Evolutionary conservation across 2,888 invertebrate genomes (phyloP).

Genomic region (Perizoma flavofasciatum): DNA sequence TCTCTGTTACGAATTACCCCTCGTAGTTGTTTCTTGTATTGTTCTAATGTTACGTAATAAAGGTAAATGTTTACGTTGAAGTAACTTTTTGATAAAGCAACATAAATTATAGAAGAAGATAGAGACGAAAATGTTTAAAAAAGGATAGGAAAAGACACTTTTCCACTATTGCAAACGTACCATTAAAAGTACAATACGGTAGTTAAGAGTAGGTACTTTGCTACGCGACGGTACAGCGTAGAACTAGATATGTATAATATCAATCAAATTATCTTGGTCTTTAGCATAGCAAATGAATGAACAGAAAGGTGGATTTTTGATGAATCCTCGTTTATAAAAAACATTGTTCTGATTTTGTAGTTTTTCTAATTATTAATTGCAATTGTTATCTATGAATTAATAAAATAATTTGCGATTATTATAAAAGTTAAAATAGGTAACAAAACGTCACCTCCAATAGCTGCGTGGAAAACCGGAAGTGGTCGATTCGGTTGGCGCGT

Average conservation of each 20-base stretch:
- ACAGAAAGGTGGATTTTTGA: too few species aligned
- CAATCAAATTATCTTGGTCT: too few species aligned
- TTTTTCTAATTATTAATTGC: not conserved
- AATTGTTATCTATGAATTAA: not conserved
- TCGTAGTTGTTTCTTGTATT: constrained; percentile 38
- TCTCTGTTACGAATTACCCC: constrained; percentile 53
- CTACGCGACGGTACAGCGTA: too few species aligned
- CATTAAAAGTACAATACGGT: too few species aligned
- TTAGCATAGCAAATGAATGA: too few species aligned
- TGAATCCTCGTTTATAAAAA: not conserved
- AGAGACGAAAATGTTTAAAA: too few species aligned
- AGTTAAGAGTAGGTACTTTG: too few species aligned
- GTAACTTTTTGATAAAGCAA: not conserved
- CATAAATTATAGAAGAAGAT: not conserved
- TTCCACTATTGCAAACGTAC: too few species aligned
- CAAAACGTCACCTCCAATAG: constrained; percentile 37
- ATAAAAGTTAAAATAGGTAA: constrained; percentile 23
- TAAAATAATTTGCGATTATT: constrained; percentile 21
- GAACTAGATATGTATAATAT: too few species aligned
- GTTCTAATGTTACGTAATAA: constrained; percentile 19
- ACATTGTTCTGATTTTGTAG: not conserved
- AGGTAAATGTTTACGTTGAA: constrained; percentile 1
- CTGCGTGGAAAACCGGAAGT: constrained; percentile 65
- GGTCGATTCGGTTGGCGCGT: constrained; percentile 74
- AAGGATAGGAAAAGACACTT: too few species aligned